These are phyloP conservation scores for Drosophila pallidifrons DNA, from an alignment of 1,140 invertebrate species.

Conservation along the genomic window DNA sequence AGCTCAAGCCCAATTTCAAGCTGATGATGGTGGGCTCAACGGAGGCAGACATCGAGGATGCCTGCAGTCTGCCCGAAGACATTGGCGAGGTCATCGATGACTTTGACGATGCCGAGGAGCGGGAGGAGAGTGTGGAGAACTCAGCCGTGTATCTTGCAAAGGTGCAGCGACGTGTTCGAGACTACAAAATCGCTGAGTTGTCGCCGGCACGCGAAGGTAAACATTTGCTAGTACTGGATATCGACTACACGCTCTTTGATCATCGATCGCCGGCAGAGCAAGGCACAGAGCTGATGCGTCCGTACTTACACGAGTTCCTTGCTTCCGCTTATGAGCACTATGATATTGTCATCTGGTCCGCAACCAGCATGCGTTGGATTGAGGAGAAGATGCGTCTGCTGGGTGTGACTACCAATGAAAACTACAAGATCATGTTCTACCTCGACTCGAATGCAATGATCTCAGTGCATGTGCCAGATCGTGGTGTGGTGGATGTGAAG, in stretches of 20 bases:
- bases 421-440: constrained; percentile 97
- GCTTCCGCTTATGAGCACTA: constrained; percentile 95
- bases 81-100: constrained; percentile 95
- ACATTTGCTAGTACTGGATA: constrained; percentile 97
- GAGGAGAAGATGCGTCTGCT: constrained; percentile 98
- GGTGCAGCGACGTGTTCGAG: constrained; percentile 93
- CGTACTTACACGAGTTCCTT: constrained; percentile 97
- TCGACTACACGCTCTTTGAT: constrained; percentile 99
- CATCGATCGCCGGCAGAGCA: constrained; percentile 96
- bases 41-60: constrained; percentile 95
- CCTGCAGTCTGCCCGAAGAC: constrained; percentile 91
- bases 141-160: constrained; percentile 89
- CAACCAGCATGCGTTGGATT: constrained; percentile 99
- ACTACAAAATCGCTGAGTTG: constrained; percentile 93
- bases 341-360: constrained; percentile 97
- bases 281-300: constrained; percentile 96
- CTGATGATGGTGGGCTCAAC: constrained; percentile 98
- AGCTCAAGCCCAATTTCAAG: constrained; percentile 95
- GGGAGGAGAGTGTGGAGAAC: constrained; percentile 87
- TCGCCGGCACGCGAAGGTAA: constrained; percentile 93
- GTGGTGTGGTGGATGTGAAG: constrained; percentile 92
- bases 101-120: constrained; percentile 94
- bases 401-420: constrained; percentile 92
- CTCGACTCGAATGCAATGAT: constrained; percentile 98
- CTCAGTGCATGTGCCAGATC: constrained; percentile 90